Evolutionary conservation across 2,797 vertebrate genomes (phyloP).

Genomic region (Masticophis lateralis): DNA sequence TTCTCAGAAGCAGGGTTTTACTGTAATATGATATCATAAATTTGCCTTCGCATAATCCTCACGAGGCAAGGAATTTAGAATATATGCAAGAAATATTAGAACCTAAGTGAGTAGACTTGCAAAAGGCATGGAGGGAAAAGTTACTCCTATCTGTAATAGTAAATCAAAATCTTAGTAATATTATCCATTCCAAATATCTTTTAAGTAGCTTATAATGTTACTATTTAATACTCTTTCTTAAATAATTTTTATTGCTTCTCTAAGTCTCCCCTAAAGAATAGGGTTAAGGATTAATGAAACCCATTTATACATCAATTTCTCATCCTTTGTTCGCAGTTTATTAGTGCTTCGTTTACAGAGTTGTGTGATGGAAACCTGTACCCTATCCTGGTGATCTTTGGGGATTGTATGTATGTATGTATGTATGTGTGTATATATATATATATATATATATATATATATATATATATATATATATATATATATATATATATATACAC

Average conservation of each 20-base stretch:
- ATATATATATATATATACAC: no score
- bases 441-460: background rate
- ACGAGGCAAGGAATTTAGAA: background rate
- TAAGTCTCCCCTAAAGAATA: background rate
- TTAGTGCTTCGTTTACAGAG: slow-evolving; percentile 18
- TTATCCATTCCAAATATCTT: slow-evolving; percentile 8
- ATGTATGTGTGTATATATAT: no score
- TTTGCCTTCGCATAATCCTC: background rate
- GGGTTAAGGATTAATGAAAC: background rate
- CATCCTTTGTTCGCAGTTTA: background rate
- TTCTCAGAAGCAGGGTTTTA: background rate
- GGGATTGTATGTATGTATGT: slow-evolving; percentile 1
- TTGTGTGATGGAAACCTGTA: background rate
- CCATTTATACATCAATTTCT: background rate
- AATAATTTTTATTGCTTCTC: slow-evolving; percentile 25
- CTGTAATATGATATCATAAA: background rate
- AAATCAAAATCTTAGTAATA: background rate
- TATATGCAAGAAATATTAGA: background rate
- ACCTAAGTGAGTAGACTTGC: background rate
- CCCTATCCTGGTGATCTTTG: slow-evolving; percentile 6
- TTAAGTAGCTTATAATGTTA: slow-evolving; percentile 5
- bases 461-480: slow-evolving; percentile 11
- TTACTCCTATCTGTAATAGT: background rate
- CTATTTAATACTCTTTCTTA: slow-evolving; percentile 27
- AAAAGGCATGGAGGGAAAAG: background rate